Conservation (phyloP, 2,888 invertebrate species). For the Catocala nupta region DNA sequence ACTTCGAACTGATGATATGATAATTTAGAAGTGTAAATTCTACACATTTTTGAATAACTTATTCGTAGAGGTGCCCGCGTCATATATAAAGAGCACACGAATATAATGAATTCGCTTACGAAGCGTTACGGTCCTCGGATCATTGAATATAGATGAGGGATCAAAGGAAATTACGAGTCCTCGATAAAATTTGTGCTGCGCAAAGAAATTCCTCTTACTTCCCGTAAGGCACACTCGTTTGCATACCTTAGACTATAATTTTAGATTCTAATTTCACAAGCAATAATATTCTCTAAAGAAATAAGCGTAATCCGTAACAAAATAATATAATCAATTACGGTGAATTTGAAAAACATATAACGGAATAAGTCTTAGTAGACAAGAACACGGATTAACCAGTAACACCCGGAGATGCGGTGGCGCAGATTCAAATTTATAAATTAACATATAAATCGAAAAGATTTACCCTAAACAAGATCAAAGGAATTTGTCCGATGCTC, state of each 20-base stretch:
- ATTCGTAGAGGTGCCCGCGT: slow-evolving; percentile 47
- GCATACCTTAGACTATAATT: slow-evolving; percentile 64
- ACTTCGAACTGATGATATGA: not conserved
- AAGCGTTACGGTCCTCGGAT: slow-evolving; percentile 80
- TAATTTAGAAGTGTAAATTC: slow-evolving; percentile 30
- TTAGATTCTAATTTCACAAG: slow-evolving; percentile 30
- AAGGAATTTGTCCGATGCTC: slow-evolving; percentile 81
- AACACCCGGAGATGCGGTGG: slow-evolving; percentile 69
- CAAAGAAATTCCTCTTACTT: slow-evolving; percentile 74
- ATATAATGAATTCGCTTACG: slow-evolving; percentile 84
- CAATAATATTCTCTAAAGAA: slow-evolving; percentile 14
- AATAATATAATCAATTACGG: slow-evolving; percentile 54
- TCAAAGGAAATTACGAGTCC: slow-evolving; percentile 83
- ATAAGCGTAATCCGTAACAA: slow-evolving; percentile 23
- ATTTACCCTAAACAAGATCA: slow-evolving; percentile 85
- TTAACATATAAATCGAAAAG: slow-evolving; percentile 87
- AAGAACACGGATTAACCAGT: slow-evolving; percentile 75
- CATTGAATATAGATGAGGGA: slow-evolving; percentile 86
- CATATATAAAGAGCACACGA: slow-evolving; percentile 71
- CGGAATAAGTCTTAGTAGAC: slow-evolving; percentile 62
- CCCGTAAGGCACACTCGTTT: slow-evolving; percentile 68
- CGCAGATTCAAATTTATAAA: slow-evolving; percentile 83
- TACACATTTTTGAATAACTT: slow-evolving; percentile 44
- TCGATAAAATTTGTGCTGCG: slow-evolving; percentile 81
- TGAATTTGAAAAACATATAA: slow-evolving; percentile 60